Evolutionary conservation across 2,888 invertebrate species (phyloP), one percentile per base, ranked within the genome.

Genomic region (Ernsta delagoae): DNA sequence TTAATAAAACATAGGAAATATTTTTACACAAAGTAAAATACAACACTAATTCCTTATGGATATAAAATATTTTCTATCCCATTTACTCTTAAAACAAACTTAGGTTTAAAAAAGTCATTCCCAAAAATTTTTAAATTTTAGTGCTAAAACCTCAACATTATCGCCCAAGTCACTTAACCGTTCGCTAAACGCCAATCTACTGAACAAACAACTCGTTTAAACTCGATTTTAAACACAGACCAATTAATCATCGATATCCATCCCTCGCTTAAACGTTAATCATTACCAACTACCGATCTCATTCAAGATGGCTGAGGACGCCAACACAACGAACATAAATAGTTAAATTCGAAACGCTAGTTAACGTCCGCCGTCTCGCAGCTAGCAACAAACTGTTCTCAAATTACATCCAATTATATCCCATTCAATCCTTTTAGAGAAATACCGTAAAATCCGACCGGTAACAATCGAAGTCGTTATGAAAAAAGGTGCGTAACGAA

Each of bases 351-450:
- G 84, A 83, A 85, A 83, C 82, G 81, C 81, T 83, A 83, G 83
- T 85, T 88, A 88, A 85, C 86, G 84, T 83, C 79, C 83, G 81
- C 16, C 16, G 16, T 16, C 86, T 82, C 75, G 81, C 41, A 8
- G 41, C 45, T n/a, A 78, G 85, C 87, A 87, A 88, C 91, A 89
- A 92, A 90, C 87, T 89, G 85, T 81, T 83, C 86, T 90, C 90
- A 87, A 89, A 92, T 92, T 92, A 93, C 92, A 91, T 85, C 90
- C 92, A 93, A 93, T 93, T 93, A 93, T 90, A 86, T 84, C 83
- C 88, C 85, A 92, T 93, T 92, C 91, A 92, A 89, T 88, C 87
- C 90, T 88, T 91, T 88, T 88, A 85, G 62, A 81, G 82, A 80
- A 83, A 72, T 81, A 87, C 84, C 83, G 83, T 83, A 78, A 88